These are phyloP conservation scores for Acanthurus leucopareius DNA, from an alignment of 2,797 vertebrate species.

Conservation along the genomic window DNA sequence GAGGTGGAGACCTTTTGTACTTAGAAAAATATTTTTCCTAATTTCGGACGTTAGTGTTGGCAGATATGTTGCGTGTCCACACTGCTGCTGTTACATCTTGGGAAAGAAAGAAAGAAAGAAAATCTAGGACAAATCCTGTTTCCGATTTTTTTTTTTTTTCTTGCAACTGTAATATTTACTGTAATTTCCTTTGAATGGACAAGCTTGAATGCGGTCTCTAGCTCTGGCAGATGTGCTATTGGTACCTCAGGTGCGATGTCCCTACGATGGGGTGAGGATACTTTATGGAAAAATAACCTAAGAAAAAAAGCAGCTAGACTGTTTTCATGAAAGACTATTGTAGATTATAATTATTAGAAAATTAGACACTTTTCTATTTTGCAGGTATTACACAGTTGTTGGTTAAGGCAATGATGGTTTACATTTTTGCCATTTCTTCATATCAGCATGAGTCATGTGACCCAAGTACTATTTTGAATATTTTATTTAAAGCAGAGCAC, in stretches of 20 bases:
- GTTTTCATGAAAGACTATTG: constrained; percentile 34
- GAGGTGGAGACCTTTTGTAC: constrained; percentile 22
- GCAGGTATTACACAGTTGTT: constrained; percentile 22
- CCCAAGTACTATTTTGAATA: constrained; percentile 38
- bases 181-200: constrained; percentile 34
- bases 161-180: neutral
- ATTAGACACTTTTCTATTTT: constrained; percentile 27
- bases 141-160: constrained; percentile 18
- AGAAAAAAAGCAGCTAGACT: constrained; percentile 10
- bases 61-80: constrained; percentile 38
- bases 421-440: constrained; percentile 24
- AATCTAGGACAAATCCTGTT: neutral
- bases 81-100: neutral
- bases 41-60: constrained; percentile 34
- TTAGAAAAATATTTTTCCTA: neutral
- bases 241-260: constrained; percentile 43
- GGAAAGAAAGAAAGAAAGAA: constrained; percentile 1
- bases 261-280: constrained; percentile 24
- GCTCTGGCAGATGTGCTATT: constrained; percentile 32
- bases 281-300: constrained; percentile 17
- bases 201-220: constrained; percentile 26
- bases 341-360: constrained; percentile 2
- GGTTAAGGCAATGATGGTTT: constrained; percentile 12
- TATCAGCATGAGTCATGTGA: constrained; percentile 35
- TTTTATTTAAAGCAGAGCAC: constrained; percentile 30